Percentiles rank a stretch among this genome's conserved stretches.
Conservation (phyloP, 2,113 vertebrate genomes). For the Elgaria multicarinata region DNA sequence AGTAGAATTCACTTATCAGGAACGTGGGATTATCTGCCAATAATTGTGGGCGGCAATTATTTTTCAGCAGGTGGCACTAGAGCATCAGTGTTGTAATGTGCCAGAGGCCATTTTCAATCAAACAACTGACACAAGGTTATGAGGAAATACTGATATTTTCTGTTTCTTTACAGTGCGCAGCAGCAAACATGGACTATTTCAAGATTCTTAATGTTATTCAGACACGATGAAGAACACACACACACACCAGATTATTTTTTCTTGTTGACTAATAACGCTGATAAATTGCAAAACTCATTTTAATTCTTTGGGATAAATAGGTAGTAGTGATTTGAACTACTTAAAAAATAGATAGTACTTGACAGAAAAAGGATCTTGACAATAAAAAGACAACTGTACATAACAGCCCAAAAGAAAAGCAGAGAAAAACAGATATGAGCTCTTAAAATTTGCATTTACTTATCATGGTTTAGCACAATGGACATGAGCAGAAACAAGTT, state of each 20-base stretch:
- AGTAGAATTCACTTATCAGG: not conserved
- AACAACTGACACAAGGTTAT: not conserved
- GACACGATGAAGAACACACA: slow-evolving; percentile 23
- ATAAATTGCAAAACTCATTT: slow-evolving; percentile 31
- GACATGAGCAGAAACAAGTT: not conserved
- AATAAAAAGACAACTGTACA: not conserved
- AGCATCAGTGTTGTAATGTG: slow-evolving; percentile 53
- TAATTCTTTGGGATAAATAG: not conserved
- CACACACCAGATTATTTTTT: slow-evolving; percentile 32
- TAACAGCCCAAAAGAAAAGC: not conserved
- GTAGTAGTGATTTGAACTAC: not conserved
- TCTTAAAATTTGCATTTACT: not conserved
- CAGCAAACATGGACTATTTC: not conserved
- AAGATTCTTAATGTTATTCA: rapidly evolving
- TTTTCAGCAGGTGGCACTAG: slow-evolving; percentile 79
- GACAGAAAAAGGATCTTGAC: not conserved
- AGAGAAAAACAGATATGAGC: not conserved
- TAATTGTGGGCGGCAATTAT: not conserved
- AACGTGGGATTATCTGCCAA: slow-evolving; percentile 15
- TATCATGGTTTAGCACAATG: not conserved
- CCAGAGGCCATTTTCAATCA: not conserved
- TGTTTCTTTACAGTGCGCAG: not conserved
- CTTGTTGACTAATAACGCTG: slow-evolving; percentile 21
- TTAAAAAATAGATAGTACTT: not conserved
- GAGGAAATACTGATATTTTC: not conserved